Evolutionary conservation across 2,113 vertebrate genomes (phyloP), one percentile per base, ranked within the genome.

Genomic region (Trogon surrucura): DNA sequence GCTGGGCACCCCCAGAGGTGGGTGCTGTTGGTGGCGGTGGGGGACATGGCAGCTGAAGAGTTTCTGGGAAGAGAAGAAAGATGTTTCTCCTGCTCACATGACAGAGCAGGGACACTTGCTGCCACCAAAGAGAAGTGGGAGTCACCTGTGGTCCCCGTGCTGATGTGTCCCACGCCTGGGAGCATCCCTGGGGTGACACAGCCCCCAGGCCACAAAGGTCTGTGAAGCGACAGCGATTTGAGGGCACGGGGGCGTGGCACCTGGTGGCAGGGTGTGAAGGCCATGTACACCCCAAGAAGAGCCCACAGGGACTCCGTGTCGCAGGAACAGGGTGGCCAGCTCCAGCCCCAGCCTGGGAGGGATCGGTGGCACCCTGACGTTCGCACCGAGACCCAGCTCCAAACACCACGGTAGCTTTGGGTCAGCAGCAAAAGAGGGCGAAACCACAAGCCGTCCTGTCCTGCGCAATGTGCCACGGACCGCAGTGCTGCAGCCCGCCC

Each of bases 391-490:
- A 47, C 44, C 47, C 44, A 72, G 48, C n/a, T 56, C 30, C 36
- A 85, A 85, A 23, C 16, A 36, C 11, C 2, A 1, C 32, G 56
- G 54, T 11, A 53, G 29, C 38, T 34, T 36, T 32, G 38, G 30
- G 41, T 56, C 71, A 80, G 51, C 45, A 89, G 57, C 32, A 56
- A 65, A 67, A 9, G 1, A 44, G 22, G 12, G 36, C 11, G 7
- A 85, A 87, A 80, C 13, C 19, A 41, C 22, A 44, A 79, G 21
- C 16, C 1, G 0, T 45, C 20, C 57, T 8, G 2, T 60, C 72
- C 58, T 23, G 20, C 29, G 14, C 0, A 0, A 38, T 2, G 1
- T 0, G 0, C 60, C 53, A 26, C 34, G 38, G 51, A 47, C 22
- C 8, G 5, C 2, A 1, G 17, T 19, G 48, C 51, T 1, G 5